Evolutionary conservation across 2,797 vertebrate genomes (phyloP).

Genomic region (Trachurus trachurus): DNA sequence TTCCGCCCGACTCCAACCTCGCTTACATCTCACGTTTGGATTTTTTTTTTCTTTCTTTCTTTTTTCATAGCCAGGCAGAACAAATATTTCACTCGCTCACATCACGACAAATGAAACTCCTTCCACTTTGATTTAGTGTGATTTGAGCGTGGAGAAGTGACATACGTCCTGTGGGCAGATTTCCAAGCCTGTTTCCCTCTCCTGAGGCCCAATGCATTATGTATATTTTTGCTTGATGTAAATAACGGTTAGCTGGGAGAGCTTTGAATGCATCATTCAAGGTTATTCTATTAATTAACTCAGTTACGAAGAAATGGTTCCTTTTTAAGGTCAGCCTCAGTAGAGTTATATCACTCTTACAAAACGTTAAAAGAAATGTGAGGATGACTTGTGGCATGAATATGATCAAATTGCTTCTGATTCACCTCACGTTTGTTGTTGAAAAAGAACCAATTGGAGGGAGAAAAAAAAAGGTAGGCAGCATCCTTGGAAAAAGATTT

Average conservation of each 20-base stretch:
- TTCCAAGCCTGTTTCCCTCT: constrained; percentile 40
- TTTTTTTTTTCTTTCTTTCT: not conserved
- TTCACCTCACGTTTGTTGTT: constrained; percentile 62
- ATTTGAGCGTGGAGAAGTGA: constrained; percentile 43
- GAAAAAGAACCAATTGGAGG: constrained; percentile 12
- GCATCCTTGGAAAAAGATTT: constrained; percentile 55
- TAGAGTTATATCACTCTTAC: constrained; percentile 35
- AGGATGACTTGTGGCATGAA: constrained; percentile 37
- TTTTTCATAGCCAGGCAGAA: constrained; percentile 38
- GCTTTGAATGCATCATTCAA: constrained; percentile 78
- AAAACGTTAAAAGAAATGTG: constrained; percentile 48
- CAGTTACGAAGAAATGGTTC: constrained; percentile 56
- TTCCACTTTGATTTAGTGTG: constrained; percentile 49
- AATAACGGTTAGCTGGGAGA: constrained; percentile 63
- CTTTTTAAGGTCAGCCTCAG: constrained; percentile 60
- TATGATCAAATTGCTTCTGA: constrained; percentile 50
- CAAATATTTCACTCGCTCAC: constrained; percentile 63
- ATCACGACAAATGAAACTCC: constrained; percentile 68
- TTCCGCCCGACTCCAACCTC: constrained; percentile 57
- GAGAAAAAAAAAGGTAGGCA: constrained; percentile 12
- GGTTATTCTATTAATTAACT: constrained; percentile 63
- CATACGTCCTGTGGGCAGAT: constrained; percentile 46
- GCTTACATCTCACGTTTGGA: constrained; percentile 70
- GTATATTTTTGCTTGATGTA: constrained; percentile 72
- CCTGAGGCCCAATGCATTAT: constrained; percentile 65